Evolutionary conservation across 2,888 invertebrate genomes (phyloP), one percentile per base, ranked within the genome.

Genomic region (Idaea biselata): DNA sequence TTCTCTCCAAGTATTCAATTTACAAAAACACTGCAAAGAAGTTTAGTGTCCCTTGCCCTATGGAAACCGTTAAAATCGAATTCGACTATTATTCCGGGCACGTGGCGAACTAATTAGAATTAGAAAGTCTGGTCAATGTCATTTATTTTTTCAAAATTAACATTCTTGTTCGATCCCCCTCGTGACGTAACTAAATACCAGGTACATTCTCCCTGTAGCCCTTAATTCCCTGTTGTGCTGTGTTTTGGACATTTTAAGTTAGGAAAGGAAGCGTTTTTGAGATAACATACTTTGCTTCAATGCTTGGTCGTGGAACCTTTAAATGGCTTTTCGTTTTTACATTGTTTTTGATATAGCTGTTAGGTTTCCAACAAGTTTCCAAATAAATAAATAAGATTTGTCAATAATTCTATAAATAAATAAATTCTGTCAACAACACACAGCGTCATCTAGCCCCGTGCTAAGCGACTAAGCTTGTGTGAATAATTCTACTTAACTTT

Each of bases 181-280:
- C 77, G 66, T 72, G 72, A 81, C 77, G 78, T 80, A 80, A 79
- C 76, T 82, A 81, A 80, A 80, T 76, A 81, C 78, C 85, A 84
- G 85, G 87, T 86, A 85, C 18, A 18, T 18, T 18, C 18, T 78
- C 81, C 79, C 82, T 76, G 78, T 78, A 75, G 81, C 68, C 79
- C 75, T 78, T 78, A 81, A 82, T 83, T 80, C 79, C 76, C 76
- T 68, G 67, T 68, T 64, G 67, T 53, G 62, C 60, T 62, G 18
- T 56, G 68, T 64, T 64, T 68, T 61, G 62, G 32, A 25, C 72
- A 77, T 75, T 63, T 5, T 64, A 82, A 81, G 76, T 71, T 55
- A 74, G 3, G 67, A 75, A 70, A 65, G 18, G 18, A 18, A 18
- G 56, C 56, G 56, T 7, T 56, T 55, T 55, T n/a, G 4, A 5